These are phyloP conservation scores for Petroica traversi DNA, from an alignment of 2,113 vertebrate species.

Conservation along the genomic window DNA sequence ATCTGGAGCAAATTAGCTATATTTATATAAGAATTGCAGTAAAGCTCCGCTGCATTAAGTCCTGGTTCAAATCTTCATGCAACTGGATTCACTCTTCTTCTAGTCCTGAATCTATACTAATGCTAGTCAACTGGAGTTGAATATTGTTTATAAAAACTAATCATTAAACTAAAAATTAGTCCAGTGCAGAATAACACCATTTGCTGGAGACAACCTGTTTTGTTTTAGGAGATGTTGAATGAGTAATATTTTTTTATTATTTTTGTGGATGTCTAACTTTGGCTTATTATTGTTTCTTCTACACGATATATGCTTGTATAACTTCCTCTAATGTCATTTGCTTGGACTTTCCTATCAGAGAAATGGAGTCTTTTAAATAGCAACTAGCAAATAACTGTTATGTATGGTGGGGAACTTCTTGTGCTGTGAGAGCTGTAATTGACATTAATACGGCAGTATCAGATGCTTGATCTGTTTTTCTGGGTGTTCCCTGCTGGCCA, in stretches of 20 bases:
- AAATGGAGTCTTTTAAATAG: background rate
- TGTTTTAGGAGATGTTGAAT: background rate
- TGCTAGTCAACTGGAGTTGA: background rate
- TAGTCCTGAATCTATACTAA: background rate
- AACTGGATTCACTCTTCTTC: background rate
- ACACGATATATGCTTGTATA: background rate
- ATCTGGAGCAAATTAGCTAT: background rate
- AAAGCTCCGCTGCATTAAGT: background rate
- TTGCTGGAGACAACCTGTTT: background rate
- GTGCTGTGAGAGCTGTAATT: accelerated
- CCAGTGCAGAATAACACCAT: background rate
- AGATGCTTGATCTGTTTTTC: background rate
- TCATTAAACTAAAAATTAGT: too few species aligned
- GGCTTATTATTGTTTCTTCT: background rate
- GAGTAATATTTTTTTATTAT: background rate
- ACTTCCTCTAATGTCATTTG: background rate
- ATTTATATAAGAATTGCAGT: background rate
- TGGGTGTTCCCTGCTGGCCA: background rate
- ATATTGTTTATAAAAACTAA: background rate
- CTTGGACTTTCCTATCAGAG: background rate
- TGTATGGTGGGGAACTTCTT: background rate
- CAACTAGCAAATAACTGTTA: background rate
- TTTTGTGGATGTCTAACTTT: background rate
- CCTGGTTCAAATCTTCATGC: background rate
- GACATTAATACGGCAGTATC: background rate